Evolutionary conservation across 2,888 invertebrate genomes (phyloP), one percentile per base, ranked within the genome.

Genomic region (Drosophila conformis): DNA sequence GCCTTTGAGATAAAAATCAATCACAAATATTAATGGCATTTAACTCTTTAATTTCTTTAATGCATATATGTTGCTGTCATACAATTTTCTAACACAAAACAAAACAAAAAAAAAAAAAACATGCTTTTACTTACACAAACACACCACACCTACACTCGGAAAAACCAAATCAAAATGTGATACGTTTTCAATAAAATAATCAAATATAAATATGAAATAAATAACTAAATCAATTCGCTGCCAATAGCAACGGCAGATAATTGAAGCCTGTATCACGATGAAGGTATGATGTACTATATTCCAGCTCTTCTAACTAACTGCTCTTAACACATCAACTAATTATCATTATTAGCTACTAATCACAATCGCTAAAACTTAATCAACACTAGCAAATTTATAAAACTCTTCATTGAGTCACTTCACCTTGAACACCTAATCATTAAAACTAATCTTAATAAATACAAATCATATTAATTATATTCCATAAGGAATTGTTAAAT

Each of bases 231-330:
- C 79, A 89, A 95, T 82, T 87, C 94, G 94, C 94, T 94, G 95
- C 90, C 86, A 72, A 89, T 90, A 92, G 91, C 91, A 91, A 92
- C 96, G 97, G 97, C 97, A 97, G 97, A 96, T 97, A 95, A 95
- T 97, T 95, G 97, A 97, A 95, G 97, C 97, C 95, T 97, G 97
- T 96, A 96, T 97, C 95, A 96, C 97, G 93, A 96, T 97, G 93
- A 97, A 97, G 97, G 97, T 97, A 96, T 95, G 94, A 94, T 88
- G 78, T 86, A 42, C 57, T 31, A 77, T 78, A 79, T 74, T 78
- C 76, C 81, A 81, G 72, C 66, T 78, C 73, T 68, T 63, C 67
- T 73, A 75, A 78, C 77, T 82, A 74, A 73, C 65, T 66, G 74
- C 78, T 74, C 80, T 69, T 69, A 73, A 77, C 77, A 67, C 65